A percentile compares a stretch with the other conserved stretches of the same genome.
These are phyloP conservation scores for Siderastrea radians DNA, from an alignment of 92 coral and sea anemone genomes.

Conservation along the genomic window DNA sequence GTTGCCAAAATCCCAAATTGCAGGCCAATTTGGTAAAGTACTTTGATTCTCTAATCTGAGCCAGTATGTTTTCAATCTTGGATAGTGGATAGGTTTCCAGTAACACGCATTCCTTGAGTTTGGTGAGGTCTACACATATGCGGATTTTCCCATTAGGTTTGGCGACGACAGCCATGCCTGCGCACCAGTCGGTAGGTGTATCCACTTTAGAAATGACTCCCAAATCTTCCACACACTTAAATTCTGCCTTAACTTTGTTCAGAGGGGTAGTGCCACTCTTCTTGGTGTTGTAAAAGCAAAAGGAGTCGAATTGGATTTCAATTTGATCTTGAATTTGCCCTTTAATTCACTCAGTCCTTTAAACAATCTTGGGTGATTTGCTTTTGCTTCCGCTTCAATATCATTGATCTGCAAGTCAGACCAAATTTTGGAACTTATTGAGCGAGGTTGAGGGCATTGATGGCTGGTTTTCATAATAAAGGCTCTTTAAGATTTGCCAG, in stretches of 20 bases:
- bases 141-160: conserved; percentile 54
- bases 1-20: conserved; percentile 65
- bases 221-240: conserved; percentile 50
- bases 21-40: conserved; percentile 56
- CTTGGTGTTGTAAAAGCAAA: conserved; percentile 55
- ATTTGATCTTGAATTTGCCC: conserved; percentile 51
- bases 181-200: conserved; percentile 63
- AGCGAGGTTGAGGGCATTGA: conserved; percentile 40
- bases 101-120: conserved; percentile 43
- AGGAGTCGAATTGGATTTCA: conserved; percentile 55
- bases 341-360: conserved; percentile 60
- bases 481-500: conserved; percentile 50
- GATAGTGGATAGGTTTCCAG: conserved; percentile 59
- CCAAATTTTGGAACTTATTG: neutral
- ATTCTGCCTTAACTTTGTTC: conserved; percentile 58
- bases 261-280: conserved; percentile 49
- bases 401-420: neutral
- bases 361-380: conserved; percentile 42
- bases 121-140: conserved; percentile 54
- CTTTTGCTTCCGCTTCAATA: conserved; percentile 24
- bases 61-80: conserved; percentile 59
- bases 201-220: conserved; percentile 56
- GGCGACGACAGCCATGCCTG: conserved; percentile 59
- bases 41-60: conserved; percentile 64
- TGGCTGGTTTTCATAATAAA: conserved; percentile 60